Base-by-base conservation (phyloP, 1,140 invertebrate genomes). In the Oryzaephilus surinamensis region DNA sequence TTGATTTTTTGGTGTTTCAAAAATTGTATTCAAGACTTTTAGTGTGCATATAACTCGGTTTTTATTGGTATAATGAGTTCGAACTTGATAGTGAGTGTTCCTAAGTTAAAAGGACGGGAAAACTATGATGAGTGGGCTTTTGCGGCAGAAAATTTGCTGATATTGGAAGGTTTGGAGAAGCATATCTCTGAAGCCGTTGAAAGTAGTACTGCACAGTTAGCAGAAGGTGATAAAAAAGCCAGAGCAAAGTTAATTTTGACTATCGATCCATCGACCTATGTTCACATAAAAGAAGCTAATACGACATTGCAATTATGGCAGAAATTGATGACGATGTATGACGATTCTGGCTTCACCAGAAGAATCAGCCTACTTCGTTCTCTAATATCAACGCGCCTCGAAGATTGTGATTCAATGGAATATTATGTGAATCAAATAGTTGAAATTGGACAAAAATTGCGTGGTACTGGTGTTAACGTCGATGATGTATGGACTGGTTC, bases 401-500 rank as follows among this genome's bases (percentile, higher is more conserved):
- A 43, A 11, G 41, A 20, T 18, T 32, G 35, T 18, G 32, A 46
- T 14, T 46, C 45, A 4, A 43, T 46, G 32, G 14, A 8, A 2
- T 12, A 11, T 8, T 46, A 43, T 26, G 41, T 46, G 10, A 46
- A 38, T 24, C 21, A 42, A 16, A 23, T 44, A n/a, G 23, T 46
- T 2, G 36, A 38, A 19, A 44, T 35, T 11, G 35, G 20, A 10
- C 45, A 46, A 11, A 46, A 33, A 33, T 34, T 46, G 11, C 15
- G 23, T 10, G 34, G 40, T 23, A 32, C 40, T 12, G 39, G 33
- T 8, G 41, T 48, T 43, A 21, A 50, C 14, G 28, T 59, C 21
- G 37, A 31, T 28, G 56, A 59, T 21, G 53, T 60, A 26, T 57
- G 48, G 53, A 40, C 57, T 19, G 54, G 46, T 4, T 38, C 45